Percentiles rank a stretch among this genome's conserved stretches.
phyloP scores from a whole-genome alignment of 1,140 invertebrate genomes.

The Manduca sexta region DNA sequence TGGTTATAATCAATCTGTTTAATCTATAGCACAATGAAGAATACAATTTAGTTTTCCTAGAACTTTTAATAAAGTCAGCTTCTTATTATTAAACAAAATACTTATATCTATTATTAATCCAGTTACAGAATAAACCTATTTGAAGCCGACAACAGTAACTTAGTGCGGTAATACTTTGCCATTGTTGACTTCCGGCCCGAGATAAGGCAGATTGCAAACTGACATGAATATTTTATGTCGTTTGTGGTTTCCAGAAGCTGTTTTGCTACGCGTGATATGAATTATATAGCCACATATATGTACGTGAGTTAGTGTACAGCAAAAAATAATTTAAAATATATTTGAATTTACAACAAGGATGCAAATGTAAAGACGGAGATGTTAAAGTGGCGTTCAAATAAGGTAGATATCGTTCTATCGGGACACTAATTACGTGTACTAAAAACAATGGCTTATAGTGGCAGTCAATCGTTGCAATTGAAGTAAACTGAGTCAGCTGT shows the following conservation, averaged over 20 bases:
- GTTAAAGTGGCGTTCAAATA: slow-evolving; percentile 2
- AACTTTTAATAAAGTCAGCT: too few species aligned
- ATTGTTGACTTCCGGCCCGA: slow-evolving; percentile 27
- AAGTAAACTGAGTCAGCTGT: slow-evolving; percentile 49
- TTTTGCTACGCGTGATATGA: slow-evolving; percentile 39
- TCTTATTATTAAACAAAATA: too few species aligned
- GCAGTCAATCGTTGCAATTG: slow-evolving; percentile 51
- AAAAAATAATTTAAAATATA: too few species aligned
- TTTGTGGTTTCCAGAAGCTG: slow-evolving; percentile 50
- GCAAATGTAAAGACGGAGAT: too few species aligned
- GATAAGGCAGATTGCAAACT: slow-evolving; percentile 41
- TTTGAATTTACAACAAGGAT: too few species aligned
- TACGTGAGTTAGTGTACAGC: slow-evolving; percentile 21
- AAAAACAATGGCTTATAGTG: slow-evolving; percentile 58
- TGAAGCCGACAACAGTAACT: slow-evolving; percentile 1
- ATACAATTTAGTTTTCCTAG: too few species aligned
- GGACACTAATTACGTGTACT: slow-evolving; percentile 52
- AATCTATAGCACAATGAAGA: too few species aligned
- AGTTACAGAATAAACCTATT: slow-evolving; percentile 11
- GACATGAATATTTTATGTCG: slow-evolving; percentile 42
- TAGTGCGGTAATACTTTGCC: slow-evolving; percentile 11
- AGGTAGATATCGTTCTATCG: slow-evolving; percentile 35
- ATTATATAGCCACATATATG: slow-evolving; percentile 27
- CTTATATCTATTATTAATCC: too few species aligned
- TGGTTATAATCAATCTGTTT: too few species aligned